Evolutionary conservation across 2,113 vertebrate genomes (phyloP), one percentile per base, ranked within the genome.

Genomic region (Corythornis cristatus): DNA sequence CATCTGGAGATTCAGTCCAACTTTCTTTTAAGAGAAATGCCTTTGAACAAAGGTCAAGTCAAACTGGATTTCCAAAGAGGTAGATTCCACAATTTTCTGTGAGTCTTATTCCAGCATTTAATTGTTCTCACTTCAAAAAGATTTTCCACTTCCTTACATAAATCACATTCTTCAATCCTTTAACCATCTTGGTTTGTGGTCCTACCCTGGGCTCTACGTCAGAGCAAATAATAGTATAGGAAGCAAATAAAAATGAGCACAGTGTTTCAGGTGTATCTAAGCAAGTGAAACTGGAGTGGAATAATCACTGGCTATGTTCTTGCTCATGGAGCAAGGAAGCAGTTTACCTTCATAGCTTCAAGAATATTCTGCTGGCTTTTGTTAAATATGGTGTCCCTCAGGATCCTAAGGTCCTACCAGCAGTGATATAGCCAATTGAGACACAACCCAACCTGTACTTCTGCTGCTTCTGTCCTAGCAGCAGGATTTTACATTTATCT

Each of bases 121-220:
- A n/a, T 25, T 68, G 2, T 43, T 82, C 48, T 73, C 8, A 31
- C 10, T 40, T 23, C 3, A 67, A 28, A 76, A 45, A 28, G 0
- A 2, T 57, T 74, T 87, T 76, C n/a, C 14, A 42, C 3, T 4
- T 57, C 6, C 5, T 4, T 42, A 43, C 25, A 35, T 33, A 75
- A 62, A 43, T 35, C 25, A 37, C 5, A 0, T 51, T 50, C 8
- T 64, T 3, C 5, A 65, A 9, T 29, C 5, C 7, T 74, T 57
- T 81, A 50, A 11, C 2, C 2, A 3, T 10, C 6, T 42, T 62
- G 0, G 5, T 29, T 57, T 23, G 4, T 56, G 5, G 6, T 42
- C 25, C 3, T 33, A 15, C 11, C 35, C 11, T 6, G 5, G 20
- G 31, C 3, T 61, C 19, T 37, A 3, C 5, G 80, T 62, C 9